Evolutionary conservation across 2,888 invertebrate species (phyloP), one percentile per base, ranked within the genome.

Genomic region (Petrophora chlorosata): DNA sequence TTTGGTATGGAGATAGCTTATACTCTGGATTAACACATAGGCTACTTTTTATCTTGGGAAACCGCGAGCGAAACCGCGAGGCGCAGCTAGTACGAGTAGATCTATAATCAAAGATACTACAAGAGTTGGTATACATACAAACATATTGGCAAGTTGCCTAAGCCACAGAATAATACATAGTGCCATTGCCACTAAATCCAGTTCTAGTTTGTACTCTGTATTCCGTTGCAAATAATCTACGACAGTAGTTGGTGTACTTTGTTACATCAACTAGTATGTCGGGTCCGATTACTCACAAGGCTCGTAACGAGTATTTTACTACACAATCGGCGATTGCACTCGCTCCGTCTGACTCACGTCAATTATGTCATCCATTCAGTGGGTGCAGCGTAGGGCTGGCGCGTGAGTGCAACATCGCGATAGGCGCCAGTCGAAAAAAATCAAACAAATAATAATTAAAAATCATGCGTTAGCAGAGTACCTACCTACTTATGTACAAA

Each of bases 311-410:
- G 25, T 45, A 39, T 30, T 30, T 36, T 36, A 41, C 48, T 42
- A 48, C 42, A 34, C 35, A 54, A 54, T 53, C 59, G 32, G 28
- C 57, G 51, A 52, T 47, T 55, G 57, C 60, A 60, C 53, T 42
- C 28, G 7, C n/a, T n/a, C n/a, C n/a, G 58, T 43, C 50, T 61
- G 61, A 61, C 50, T 61, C 61, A 61, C 38, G 50, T 15, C 58
- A 53, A 59, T 61, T 61, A 59, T 59, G 59, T 61, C 61, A 61
- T 59, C 42, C 53, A 56, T 43, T 59, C 57, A 41, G 56, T 49
- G 58, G 56, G 54, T 59, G 58, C 56, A 54, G 53, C 33, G 36
- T 44, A 56, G 49, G 49, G 49, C 15, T 50, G 43, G 3, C 49
- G 22, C 30, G 14, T 13, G 12, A 9, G n/a, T 32, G 26, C 30